Evolutionary conservation across 2,797 vertebrate species (phyloP), one percentile per base, ranked within the genome.

Genomic region (Chaetodon trifasciatus): DNA sequence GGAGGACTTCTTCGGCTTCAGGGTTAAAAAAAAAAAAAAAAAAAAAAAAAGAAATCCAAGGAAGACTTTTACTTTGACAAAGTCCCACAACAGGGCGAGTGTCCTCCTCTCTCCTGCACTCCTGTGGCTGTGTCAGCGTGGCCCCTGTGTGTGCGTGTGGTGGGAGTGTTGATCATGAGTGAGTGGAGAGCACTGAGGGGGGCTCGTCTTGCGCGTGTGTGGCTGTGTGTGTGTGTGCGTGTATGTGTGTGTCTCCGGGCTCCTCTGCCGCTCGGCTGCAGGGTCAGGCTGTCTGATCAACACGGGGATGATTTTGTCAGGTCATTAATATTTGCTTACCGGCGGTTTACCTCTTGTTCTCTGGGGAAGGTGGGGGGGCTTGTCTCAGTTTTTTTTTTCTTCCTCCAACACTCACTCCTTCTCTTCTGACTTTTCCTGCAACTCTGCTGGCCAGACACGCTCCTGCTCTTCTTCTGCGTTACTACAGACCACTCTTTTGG

Each of bases 311-410:
- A 79, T 78, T 90, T 87, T 66, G 91, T 84, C 83, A 78, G 90
- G 91, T 93, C 93, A 93, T 91, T 89, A 92, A 91, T 93, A 91
- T 94, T 93, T 95, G 89, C 91, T 93, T 92, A 70, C 87, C 88
- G 74, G 86, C 86, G 79, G 76, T 92, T 88, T 87, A 86, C 90
- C 91, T 85, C 82, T 75, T 84, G 67, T 49, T 85, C 84, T 86
- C 78, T 83, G 53, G 46, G 49, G 74, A 85, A 39, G 82, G 83
- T 63, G 70, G 49, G 21, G 23, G 60, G 39, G 58, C 69, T 75
- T 82, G 62, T 88, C 66, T 71, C 42, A 46, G 46, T 71, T 52
- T 35, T 57, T 57, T 63, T 73, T 66, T 42, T 72, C 63, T 81
- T 76, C 83, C 53, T 84, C 70, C 56, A 75, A 76, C 47, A 69